Base-by-base conservation (phyloP, 1,140 invertebrate genomes). In the Orius insidiosus region DNA sequence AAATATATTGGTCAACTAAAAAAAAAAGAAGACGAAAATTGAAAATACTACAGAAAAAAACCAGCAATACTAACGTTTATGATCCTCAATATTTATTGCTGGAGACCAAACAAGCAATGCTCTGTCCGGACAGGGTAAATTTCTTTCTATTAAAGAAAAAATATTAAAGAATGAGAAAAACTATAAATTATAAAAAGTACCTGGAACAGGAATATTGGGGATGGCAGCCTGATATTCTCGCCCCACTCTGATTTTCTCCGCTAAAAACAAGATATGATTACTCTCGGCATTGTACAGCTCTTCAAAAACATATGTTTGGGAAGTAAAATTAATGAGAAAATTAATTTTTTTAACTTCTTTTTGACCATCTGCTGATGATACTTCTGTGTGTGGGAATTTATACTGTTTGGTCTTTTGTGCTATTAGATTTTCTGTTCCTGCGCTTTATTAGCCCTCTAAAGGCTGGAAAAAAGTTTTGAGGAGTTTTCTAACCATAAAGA, bases 31-130 rank as follows among this genome's bases (percentile, higher is more conserved):
- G 13, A 16, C 18, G 33, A 8, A 46, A 46, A 32, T 14, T 24
- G 37, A 9, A 45, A 45, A 35, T n/a, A 19, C 10, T 42, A 43
- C 24, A 36, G 14, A 48, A 44, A 32, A 24, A 38, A 18, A 4
- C 0, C 50, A 52, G 33, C 47, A 43, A 53, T 50, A 72, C 73
- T 76, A 75, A 89, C 86, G 70, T 71, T 87, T 85, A 37, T 69
- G 65, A 61, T 92, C 89, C 19, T 82, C 74, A 58, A 95, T 85
- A 54, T 87, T 77, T 43, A 74, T 72, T 50, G 82, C 86, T 18
- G 93, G 92, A 36, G 88, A 89, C 93, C 93, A 97, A 14, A 97
- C 89, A 19, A 96, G 65, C 44, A 96, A 68, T 1, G 92, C 90
- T 67, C 84, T 74, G 54, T 96, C 90, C 39, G 74, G 53, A 69